phyloP scores from a whole-genome alignment of 2,888 invertebrate genomes.

The Dascillus cervinus region DNA sequence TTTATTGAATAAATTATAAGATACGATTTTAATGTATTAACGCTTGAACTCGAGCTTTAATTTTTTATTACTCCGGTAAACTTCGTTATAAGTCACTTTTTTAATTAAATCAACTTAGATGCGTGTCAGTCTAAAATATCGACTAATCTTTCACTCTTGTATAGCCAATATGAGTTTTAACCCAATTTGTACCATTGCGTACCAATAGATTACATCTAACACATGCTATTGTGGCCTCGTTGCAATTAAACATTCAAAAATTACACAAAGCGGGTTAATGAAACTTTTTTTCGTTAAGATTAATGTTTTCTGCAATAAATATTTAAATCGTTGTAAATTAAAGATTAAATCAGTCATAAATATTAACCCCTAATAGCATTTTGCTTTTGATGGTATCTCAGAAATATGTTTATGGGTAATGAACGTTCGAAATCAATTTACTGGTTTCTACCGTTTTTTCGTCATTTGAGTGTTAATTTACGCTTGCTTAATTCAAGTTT shows the following conservation, averaged over 20 bases:
- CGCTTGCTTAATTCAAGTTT: slow-evolving; percentile 13
- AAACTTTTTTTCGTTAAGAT: slow-evolving; percentile 8
- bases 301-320: slow-evolving; percentile 23
- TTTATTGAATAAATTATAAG: slow-evolving; percentile 24
- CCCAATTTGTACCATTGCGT: too few species aligned
- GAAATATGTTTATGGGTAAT: slow-evolving; percentile 34
- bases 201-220: too few species aligned
- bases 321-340: slow-evolving; percentile 37
- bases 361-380: slow-evolving; percentile 32
- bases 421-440: slow-evolving; percentile 37
- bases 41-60: too few species aligned
- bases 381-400: slow-evolving; percentile 36
- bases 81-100: too few species aligned
- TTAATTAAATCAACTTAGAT: too few species aligned
- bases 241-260: slow-evolving; percentile 4
- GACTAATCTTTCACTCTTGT: too few species aligned
- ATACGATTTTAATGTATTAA: slow-evolving; percentile 18
- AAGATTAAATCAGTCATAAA: slow-evolving; percentile 38
- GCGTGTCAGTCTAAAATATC: too few species aligned
- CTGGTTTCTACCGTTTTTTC: slow-evolving; percentile 30
- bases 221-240: too few species aligned
- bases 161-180: too few species aligned
- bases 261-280: neutral
- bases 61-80: too few species aligned
- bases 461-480: slow-evolving; percentile 15